Evolutionary conservation across 2,113 vertebrate genomes (phyloP).

Genomic region (Bubo blakistoni): DNA sequence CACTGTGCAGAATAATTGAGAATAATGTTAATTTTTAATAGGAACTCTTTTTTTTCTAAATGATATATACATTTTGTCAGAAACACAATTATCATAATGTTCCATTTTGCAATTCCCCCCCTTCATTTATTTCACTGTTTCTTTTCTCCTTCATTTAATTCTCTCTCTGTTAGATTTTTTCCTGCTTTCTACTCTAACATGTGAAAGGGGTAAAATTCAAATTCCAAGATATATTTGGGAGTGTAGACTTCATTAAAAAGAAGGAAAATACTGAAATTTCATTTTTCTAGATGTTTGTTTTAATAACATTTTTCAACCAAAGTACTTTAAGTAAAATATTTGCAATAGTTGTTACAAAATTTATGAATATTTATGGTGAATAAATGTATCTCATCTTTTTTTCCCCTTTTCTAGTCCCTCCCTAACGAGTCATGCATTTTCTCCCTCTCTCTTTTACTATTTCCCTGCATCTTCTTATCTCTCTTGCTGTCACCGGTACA

Average conservation of each 20-base stretch:
- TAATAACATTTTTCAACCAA: not conserved
- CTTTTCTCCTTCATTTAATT: not conserved
- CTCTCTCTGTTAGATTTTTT: not conserved
- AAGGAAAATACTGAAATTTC: not conserved
- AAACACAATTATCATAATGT: not conserved
- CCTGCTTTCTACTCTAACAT: not conserved
- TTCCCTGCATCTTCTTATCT: not conserved
- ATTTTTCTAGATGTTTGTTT: not conserved
- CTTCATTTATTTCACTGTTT: not conserved
- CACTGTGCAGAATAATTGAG: slow-evolving; percentile 19
- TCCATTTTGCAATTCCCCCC: not conserved
- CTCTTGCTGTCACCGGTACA: not conserved
- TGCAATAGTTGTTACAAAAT: not conserved
- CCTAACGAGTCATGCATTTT: not conserved
- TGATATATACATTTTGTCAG: not conserved
- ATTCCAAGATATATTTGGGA: not conserved
- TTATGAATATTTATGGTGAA: not conserved
- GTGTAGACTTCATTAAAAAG: not conserved
- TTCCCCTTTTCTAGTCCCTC: not conserved
- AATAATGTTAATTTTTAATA: slow-evolving; percentile 42
- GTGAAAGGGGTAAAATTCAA: not conserved
- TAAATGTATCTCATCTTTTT: not conserved
- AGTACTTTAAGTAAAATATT: not conserved
- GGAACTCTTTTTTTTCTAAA: not conserved
- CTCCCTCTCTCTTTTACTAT: not conserved